phyloP scores from a whole-genome alignment of 2,113 vertebrate species.

The Synodontis membranacea region DNA sequence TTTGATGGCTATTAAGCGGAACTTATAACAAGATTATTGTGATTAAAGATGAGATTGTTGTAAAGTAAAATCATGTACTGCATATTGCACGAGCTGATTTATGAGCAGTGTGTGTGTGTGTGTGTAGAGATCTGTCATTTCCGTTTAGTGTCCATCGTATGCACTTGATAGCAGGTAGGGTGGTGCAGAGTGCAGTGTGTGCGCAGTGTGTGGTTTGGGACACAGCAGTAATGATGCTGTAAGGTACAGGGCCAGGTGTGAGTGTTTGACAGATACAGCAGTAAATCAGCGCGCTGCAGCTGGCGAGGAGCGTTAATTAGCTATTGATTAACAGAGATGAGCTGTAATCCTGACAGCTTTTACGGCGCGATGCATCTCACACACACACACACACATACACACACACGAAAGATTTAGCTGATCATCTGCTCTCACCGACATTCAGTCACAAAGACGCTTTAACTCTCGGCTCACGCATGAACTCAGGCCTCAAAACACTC shows the following conservation, averaged over 20 bases:
- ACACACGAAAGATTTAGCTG: neutral
- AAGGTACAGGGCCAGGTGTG: conserved; percentile 26
- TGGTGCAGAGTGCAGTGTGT: neutral
- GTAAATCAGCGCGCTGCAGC: conserved; percentile 32
- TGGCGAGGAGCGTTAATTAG: conserved; percentile 47
- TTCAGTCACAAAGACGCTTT: neutral
- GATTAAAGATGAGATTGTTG: neutral
- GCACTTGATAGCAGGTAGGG: neutral
- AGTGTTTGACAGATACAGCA: conserved; percentile 38
- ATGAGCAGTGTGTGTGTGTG: neutral
- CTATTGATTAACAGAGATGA: conserved; percentile 52
- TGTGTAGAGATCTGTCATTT: neutral
- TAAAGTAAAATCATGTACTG: neutral
- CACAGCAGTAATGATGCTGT: neutral
- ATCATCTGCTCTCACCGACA: conserved; percentile 3
- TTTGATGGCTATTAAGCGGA: neutral
- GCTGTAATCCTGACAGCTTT: conserved; percentile 53
- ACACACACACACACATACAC: neutral
- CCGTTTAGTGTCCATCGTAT: neutral
- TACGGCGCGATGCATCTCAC: conserved; percentile 36
- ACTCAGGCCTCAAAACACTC: neutral
- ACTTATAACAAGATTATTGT: neutral
- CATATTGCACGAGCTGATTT: neutral
- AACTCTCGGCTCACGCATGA: neutral
- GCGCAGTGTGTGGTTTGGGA: neutral